phyloP scores from a whole-genome alignment of 2,888 invertebrate species.

The Papilio elwesi region DNA sequence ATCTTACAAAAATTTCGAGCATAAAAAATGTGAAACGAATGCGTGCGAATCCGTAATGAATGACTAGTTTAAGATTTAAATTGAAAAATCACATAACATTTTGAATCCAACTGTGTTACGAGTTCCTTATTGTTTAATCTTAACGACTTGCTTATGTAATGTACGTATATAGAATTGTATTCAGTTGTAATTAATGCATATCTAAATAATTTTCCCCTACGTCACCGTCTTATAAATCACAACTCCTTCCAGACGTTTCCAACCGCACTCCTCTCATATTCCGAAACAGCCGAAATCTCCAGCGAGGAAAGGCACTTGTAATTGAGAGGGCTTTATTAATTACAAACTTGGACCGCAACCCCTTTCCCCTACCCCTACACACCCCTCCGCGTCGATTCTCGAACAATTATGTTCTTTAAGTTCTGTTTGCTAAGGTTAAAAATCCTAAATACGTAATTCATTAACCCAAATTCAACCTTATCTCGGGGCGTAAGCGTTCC shows the following conservation, averaged over 20 bases:
- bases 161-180: too few species aligned
- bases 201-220: background rate
- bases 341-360: conserved; percentile 82
- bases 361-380: conserved; percentile 50
- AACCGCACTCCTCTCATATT: conserved; percentile 43
- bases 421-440: conserved; percentile 68
- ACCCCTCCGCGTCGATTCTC: conserved; percentile 49
- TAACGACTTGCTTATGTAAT: too few species aligned
- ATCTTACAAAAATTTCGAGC: too few species aligned
- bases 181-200: background rate
- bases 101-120: too few species aligned
- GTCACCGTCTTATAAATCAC: conserved; percentile 20
- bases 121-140: too few species aligned
- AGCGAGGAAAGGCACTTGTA: conserved; percentile 80
- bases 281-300: conserved; percentile 59
- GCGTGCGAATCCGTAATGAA: too few species aligned
- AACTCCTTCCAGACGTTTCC: conserved; percentile 42
- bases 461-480: conserved; percentile 74
- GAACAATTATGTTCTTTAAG: conserved; percentile 68
- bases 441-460: conserved; percentile 60
- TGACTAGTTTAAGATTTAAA: too few species aligned
- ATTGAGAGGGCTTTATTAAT: conserved; percentile 84
- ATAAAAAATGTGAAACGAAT: too few species aligned
- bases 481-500: conserved; percentile 75
- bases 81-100: too few species aligned